Evolutionary conservation across 2,797 vertebrate genomes (phyloP).

Genomic region (Syngnathus rostellatus): DNA sequence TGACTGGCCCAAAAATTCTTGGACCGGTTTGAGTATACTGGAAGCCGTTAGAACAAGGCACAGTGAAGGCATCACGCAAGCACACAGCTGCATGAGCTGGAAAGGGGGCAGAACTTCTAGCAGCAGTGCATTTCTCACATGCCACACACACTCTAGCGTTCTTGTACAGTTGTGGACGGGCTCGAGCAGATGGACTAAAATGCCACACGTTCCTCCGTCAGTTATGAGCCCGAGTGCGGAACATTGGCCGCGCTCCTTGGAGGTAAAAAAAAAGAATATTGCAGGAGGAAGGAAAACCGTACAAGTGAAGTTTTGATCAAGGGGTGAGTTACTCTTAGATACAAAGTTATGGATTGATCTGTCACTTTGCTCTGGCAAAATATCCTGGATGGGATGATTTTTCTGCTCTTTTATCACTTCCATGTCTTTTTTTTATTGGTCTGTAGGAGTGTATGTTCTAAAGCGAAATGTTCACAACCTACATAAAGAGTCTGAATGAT

Average conservation of each 20-base stretch:
- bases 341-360: conserved; percentile 20
- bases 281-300: conserved; percentile 27
- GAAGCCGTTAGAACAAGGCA: conserved; percentile 28
- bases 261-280: conserved; percentile 4
- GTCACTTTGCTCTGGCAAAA: conserved; percentile 27
- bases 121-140: conserved; percentile 14
- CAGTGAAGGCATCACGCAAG: conserved; percentile 46
- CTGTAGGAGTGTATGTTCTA: conserved; percentile 68
- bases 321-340: conserved; percentile 50
- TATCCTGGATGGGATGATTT: conserved; percentile 1
- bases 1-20: background rate
- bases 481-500: conserved; percentile 74
- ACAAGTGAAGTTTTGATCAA: conserved; percentile 32
- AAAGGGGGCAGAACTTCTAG: conserved; percentile 36
- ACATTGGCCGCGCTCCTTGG: background rate
- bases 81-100: conserved; percentile 24
- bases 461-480: conserved; percentile 68
- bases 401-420: conserved; percentile 24
- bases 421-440: conserved; percentile 42
- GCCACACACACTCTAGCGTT: conserved; percentile 5
- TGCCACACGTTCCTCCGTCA: conserved; percentile 8
- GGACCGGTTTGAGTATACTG: background rate
- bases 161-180: conserved; percentile 28
- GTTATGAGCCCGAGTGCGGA: conserved; percentile 12
- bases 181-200: conserved; percentile 22